Percentiles rank a stretch among this genome's conserved stretches.
Conservation (phyloP, 2,888 invertebrate genomes). For the Lutraria lutraria region DNA sequence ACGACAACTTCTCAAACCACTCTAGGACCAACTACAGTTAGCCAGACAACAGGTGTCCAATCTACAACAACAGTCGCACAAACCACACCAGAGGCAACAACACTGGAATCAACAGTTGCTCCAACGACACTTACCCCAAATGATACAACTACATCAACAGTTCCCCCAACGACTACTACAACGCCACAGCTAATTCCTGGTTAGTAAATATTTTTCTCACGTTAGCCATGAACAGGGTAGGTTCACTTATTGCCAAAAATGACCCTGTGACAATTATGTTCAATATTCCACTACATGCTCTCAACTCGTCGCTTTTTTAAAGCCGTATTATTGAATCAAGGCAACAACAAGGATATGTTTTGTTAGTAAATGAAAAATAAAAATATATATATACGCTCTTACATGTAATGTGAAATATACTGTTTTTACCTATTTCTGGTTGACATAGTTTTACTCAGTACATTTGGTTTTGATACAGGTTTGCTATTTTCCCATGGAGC, state of each 20-base stretch:
- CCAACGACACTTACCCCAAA: not conserved
- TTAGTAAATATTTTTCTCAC: not conserved
- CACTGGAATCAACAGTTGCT: not conserved
- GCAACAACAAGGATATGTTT: no score
- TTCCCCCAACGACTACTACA: not conserved
- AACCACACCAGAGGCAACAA: not conserved
- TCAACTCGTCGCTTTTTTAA: no score
- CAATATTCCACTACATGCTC: no score
- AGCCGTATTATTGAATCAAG: no score
- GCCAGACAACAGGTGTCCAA: not conserved
- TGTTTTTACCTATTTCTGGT: no score
- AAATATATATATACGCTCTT: no score
- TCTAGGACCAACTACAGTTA: not conserved
- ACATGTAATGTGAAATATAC: no score
- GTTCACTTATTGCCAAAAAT: no score
- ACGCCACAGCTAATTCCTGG: constrained; percentile 8
- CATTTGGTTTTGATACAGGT: not conserved
- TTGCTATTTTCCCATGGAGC: constrained; percentile 30
- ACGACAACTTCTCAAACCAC: not conserved
- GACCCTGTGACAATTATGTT: no score
- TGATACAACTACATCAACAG: not conserved
- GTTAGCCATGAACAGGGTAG: no score
- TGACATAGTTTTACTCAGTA: no score
- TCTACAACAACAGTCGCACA: not conserved
- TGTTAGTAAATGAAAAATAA: no score